phyloP scores from a whole-genome alignment of 1,140 invertebrate genomes.

The Drosophila pectinifera region DNA sequence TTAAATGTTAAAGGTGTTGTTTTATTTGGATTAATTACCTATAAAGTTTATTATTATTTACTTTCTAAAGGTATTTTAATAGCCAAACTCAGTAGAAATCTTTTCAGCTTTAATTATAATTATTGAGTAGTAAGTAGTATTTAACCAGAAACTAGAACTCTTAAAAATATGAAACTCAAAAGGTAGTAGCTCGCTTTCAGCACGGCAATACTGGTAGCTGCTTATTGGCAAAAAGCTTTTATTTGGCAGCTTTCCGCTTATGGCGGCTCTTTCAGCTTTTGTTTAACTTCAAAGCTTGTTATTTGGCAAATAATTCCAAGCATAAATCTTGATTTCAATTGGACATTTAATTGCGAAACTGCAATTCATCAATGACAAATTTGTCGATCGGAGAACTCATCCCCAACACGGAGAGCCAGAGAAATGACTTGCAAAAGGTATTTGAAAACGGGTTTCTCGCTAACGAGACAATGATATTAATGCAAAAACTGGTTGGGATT shows the following conservation, averaged over 20 bases:
- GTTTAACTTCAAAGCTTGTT: constrained; percentile 16
- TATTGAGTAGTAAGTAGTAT: no score
- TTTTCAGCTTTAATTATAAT: no score
- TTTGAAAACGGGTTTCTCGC: constrained; percentile 43
- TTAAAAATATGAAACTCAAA: constrained; percentile 2
- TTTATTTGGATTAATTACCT: constrained; percentile 7
- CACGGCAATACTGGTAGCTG: constrained; percentile 60
- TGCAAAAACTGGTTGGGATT: constrained; percentile 51
- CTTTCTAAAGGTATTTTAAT: neutral
- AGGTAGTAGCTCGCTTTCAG: constrained; percentile 13
- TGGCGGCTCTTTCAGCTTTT: constrained; percentile 15
- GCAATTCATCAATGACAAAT: constrained; percentile 48
- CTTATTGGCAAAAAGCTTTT: constrained; percentile 41
- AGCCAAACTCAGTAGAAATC: neutral
- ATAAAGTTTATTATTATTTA: no score
- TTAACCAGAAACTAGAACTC: neutral
- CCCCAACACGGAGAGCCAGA: constrained; percentile 6
- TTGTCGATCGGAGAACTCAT: constrained; percentile 35
- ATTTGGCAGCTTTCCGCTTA: constrained; percentile 8
- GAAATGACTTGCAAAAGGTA: constrained; percentile 33
- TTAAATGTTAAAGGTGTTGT: constrained; percentile 4
- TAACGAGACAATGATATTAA: constrained; percentile 1
- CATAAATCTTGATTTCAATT: constrained; percentile 25
- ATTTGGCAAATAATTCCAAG: constrained; percentile 4
- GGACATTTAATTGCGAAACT: constrained; percentile 28